Evolutionary conservation across 2,888 invertebrate species (phyloP), one percentile per base, ranked within the genome.

Genomic region (Melinaea marsaeus): DNA sequence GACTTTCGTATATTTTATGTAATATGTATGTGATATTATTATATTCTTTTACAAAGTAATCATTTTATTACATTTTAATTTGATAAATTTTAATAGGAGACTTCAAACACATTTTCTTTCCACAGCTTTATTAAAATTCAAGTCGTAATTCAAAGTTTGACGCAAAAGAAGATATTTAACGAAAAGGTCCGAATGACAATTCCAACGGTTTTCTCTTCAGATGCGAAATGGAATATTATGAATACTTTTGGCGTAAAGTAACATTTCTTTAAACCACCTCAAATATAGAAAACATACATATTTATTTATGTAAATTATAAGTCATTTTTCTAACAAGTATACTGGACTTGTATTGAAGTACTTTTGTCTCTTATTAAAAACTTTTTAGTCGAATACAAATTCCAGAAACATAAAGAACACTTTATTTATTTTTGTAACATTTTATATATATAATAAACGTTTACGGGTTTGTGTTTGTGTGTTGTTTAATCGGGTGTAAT

Each of bases 211-310:
- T 82, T 81, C 82, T 79, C 80, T 76, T 71, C 76, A 77, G 72
- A 72, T 74, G 77, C 79, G 83, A 73, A 72, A 71, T 76, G 79
- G 74, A 81, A 81, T 84, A 84, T 86, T 86, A 85, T 79, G n/a
- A 72, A 78, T 86, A 86, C 79, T 86, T 86, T 81, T 75, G 37
- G 57, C 22, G 46, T 54, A 55, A 64, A 58, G 47, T 13, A 54
- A 47, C 57, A 58, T 58, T 57, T 58, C 60, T 58, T 55, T 35
- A 32, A 61, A 58, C 22, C 55, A 34, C 33, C 61, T 61, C 55
- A 61, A 58, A 51, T 51, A 6, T 48, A 48, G n/a, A 13, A 48
- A 32, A 32, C 32, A 32, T 51, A n/a, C 6, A 51, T 51, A 7
- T 11, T 7, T 51, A 51, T 51, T 51, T 32, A 51, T 51, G 51